Conservation (phyloP, 2,888 invertebrate species). For the Polyploca ridens region DNA sequence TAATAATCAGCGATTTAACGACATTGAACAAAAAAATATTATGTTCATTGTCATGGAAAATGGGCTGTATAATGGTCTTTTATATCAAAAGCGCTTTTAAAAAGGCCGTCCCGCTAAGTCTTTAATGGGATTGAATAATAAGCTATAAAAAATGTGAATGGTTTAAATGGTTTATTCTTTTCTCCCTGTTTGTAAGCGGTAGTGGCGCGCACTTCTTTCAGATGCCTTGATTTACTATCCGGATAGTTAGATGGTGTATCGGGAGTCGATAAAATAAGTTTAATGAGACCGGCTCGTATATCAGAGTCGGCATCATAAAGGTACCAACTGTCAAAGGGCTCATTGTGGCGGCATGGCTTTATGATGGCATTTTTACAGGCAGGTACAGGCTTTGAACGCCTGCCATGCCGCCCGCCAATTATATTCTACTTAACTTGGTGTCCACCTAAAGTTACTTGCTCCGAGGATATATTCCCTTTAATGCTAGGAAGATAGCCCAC, state of each 20-base stretch:
- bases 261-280: slow-evolving; percentile 80
- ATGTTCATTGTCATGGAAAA: slow-evolving; percentile 77
- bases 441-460: slow-evolving; percentile 47
- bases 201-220: slow-evolving; percentile 63
- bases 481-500: slow-evolving; percentile 21
- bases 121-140: slow-evolving; percentile 80
- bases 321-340: slow-evolving; percentile 82
- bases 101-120: slow-evolving; percentile 74
- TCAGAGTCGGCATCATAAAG: slow-evolving; percentile 82
- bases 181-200: slow-evolving; percentile 61
- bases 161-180: slow-evolving; percentile 75
- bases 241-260: slow-evolving; percentile 69
- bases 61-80: slow-evolving; percentile 74
- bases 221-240: slow-evolving; percentile 72
- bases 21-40: slow-evolving; percentile 66
- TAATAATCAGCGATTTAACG: slow-evolving; percentile 69
- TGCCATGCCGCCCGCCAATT: slow-evolving; percentile 79
- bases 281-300: slow-evolving; percentile 77
- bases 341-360: slow-evolving; percentile 79
- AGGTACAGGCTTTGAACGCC: slow-evolving; percentile 79
- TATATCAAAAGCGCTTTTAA: slow-evolving; percentile 72
- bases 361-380: slow-evolving; percentile 83
- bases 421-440: slow-evolving; percentile 79
- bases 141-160: slow-evolving; percentile 80
- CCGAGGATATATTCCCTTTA: slow-evolving; percentile 41